Base-by-base conservation (phyloP, 35 echinoderm and acorn worm genomes). In the Eucidaris tribuloides region DNA sequence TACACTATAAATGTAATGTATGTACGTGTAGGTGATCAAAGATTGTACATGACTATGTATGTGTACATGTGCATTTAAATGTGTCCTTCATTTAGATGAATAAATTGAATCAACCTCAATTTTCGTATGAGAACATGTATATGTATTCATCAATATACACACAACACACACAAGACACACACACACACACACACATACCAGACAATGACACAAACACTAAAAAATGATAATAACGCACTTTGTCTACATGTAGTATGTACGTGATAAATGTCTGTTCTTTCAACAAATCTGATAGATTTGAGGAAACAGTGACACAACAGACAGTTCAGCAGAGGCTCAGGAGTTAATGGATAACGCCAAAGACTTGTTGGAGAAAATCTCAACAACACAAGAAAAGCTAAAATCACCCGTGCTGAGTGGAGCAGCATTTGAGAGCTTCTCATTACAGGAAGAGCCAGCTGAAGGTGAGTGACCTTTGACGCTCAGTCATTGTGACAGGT, bases 371-470 rank as follows among this genome's bases (percentile, higher is more conserved):
- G 71, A 57, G 43, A 86, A 42, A 60, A 40, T 86, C 20, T 31
- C 23, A 41, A 72, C 57, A 24, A 36, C 59, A 17, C 50, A 79
- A 23, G 76, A 83, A 50, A 85, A 85, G 48, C 79, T 96, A 31
- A 87, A 96, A 41, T 85, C 82, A 3, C 71, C 80, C 4, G 89
- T 91, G 66, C 72, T 96, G 17, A 92, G 64, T n/a, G 84, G 93
- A 5, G 85, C 80, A 29, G 89, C 85, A 13, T 96, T 96, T 77
- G 93, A 96, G 44, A 96, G 83, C 60, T 96, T 96, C 62, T 96
- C 93, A 36, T 59, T 78, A 35, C 89, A 96, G 72, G 93, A 96
- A 62, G 93, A 96, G n/a, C 66, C 80, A 91, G 46, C 61, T 96
- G 37, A 96, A 96, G 84, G 93, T 96, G 71, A 72, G 93, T 76